Percentiles rank a stretch among this genome's conserved stretches.
Evolutionary conservation across 2,888 invertebrate genomes (phyloP).

Genomic region (Cephus rjabovi): DNA sequence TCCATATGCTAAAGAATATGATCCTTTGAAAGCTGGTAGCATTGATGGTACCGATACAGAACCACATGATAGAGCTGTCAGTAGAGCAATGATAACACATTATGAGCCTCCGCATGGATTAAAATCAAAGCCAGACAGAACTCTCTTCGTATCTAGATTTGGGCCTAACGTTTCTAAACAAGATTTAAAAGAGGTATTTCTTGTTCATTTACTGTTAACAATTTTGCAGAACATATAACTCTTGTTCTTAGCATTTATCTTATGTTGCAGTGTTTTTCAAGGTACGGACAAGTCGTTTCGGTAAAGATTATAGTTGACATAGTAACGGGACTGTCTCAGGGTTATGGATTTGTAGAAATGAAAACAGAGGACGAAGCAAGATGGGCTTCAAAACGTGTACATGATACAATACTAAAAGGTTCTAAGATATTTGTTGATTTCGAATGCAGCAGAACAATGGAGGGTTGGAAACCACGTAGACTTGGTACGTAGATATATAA

Average conservation of each 20-base stretch:
- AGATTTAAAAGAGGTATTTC: conserved; percentile 67
- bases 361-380: conserved; percentile 72
- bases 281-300: conserved; percentile 73
- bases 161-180: conserved; percentile 75
- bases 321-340: conserved; percentile 84
- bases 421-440: conserved; percentile 80
- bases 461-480: conserved; percentile 87
- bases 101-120: conserved; percentile 76
- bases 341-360: conserved; percentile 90
- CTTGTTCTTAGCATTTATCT: conserved; percentile 47
- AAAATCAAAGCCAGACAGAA: conserved; percentile 76
- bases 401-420: conserved; percentile 75
- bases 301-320: conserved; percentile 75
- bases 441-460: conserved; percentile 78
- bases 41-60: conserved; percentile 88
- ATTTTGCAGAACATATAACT: background rate
- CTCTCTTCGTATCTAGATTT: conserved; percentile 81
- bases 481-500: conserved; percentile 68
- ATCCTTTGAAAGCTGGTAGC: conserved; percentile 86
- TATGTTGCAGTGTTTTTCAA: conserved; percentile 75
- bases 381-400: conserved; percentile 73
- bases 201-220: background rate
- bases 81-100: conserved; percentile 76
- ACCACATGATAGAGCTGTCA: conserved; percentile 84
- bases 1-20: conserved; percentile 74